Evolutionary conservation across 2,888 invertebrate genomes (phyloP).

Genomic region (Allygus modestus): DNA sequence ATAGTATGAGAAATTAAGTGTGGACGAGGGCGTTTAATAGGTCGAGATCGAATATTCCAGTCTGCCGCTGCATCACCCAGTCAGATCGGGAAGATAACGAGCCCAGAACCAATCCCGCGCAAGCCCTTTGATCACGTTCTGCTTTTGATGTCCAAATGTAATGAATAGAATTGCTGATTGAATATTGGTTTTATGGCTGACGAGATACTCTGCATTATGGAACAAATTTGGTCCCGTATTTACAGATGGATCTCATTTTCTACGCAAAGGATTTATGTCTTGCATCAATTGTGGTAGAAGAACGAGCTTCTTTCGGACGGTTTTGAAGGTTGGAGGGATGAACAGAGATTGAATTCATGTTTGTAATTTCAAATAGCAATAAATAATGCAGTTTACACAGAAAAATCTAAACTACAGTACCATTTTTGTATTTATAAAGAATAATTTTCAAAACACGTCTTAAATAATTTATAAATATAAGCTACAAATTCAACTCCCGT

Average conservation of each 20-base stretch:
- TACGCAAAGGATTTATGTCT: neutral
- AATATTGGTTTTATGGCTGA: constrained; percentile 54
- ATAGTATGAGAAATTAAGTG: no score
- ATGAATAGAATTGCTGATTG: constrained; percentile 51
- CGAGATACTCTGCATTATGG: constrained; percentile 33
- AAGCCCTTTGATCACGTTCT: constrained; percentile 41
- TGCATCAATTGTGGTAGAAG: neutral
- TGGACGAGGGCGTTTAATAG: neutral
- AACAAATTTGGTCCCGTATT: constrained; percentile 24
- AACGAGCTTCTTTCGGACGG: neutral
- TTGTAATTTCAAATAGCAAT: no score
- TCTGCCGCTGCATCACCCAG: constrained; percentile 2
- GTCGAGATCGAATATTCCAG: neutral
- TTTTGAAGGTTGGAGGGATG: neutral
- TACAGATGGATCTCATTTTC: constrained; percentile 35
- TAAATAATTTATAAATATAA: no score
- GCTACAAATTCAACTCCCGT: no score
- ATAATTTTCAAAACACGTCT: no score
- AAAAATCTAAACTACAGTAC: no score
- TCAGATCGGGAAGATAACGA: constrained; percentile 26
- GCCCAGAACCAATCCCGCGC: constrained; percentile 32
- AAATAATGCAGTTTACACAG: no score
- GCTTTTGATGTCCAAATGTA: constrained; percentile 58
- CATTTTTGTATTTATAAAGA: no score
- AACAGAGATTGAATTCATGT: neutral